Base-by-base conservation (phyloP, 53 echinoderm and acorn worm genomes). In the Antedon mediterranea region DNA sequence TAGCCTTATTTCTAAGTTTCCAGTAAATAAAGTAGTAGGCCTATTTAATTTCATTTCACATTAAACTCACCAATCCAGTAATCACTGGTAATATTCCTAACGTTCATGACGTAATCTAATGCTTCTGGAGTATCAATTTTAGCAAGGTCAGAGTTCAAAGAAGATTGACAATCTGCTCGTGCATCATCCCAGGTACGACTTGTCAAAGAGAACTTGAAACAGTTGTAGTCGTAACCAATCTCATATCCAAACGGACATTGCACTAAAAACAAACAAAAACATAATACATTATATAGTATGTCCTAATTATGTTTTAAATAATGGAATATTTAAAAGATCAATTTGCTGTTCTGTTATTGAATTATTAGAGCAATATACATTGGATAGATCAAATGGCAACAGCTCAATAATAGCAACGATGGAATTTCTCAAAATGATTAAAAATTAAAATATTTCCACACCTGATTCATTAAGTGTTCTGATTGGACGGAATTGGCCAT, bases 221-320 rank as follows among this genome's bases (percentile, higher is more conserved):
- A 93, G 30, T 89, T 88, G 29, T 90, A 90, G 74, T 93, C 75
- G 74, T 90, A 88, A 29, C 90, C 90, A 3, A 89, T 73, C 5
- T 75, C 79, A 42, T 90, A 93, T 23, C 86, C 93, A 18, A 76
- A 43, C 0, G 88, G 90, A 32, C 93, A 90, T 34, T 87, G 81
- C 30, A 84, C 93, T 88, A 82, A 15, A 72, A 31, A 80, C 57
- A 33, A 42, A 28, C n/a, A 31, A 0, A 44, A 28, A 34, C n/a
- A 78, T 70, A 28, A 13, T n/a, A n/a, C 30, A 32, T 31, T 0
- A 31, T n/a, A 23, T 27, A 43, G 72, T 37, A 37, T 37, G 37
- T 37, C 37, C 37, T 37, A 11, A 6, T 37, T 37, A 6, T 37
- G 4, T 37, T 37, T 37, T 11, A 37, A 37, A 37, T 11, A 37